These are phyloP conservation scores for Rhogogaster chlorosoma DNA, from an alignment of 2,888 invertebrate species.

Conservation along the genomic window DNA sequence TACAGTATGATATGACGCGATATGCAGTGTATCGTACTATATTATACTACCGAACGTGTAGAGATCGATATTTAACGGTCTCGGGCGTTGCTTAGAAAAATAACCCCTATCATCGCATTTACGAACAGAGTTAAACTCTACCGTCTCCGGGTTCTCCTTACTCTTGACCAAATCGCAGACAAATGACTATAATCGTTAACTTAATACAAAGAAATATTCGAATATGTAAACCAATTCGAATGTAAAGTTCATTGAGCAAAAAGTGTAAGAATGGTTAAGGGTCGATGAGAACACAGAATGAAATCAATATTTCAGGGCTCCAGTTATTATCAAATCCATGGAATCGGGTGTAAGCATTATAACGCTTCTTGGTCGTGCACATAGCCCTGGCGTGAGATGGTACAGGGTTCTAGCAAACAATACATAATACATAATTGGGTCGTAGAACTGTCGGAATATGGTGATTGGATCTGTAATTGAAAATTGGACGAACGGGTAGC, in stretches of 20 bases:
- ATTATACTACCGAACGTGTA: background rate
- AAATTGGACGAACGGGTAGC: slow-evolving; percentile 10
- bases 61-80: slow-evolving; percentile 35
- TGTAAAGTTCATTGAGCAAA: slow-evolving; percentile 49
- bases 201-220: slow-evolving; percentile 38
- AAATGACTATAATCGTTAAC: slow-evolving; percentile 49
- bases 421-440: slow-evolving; percentile 32
- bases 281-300: background rate
- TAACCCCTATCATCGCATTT: slow-evolving; percentile 17
- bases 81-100: slow-evolving; percentile 18
- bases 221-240: slow-evolving; percentile 25
- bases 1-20: slow-evolving; percentile 9
- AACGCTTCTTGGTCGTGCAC: background rate
- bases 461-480: slow-evolving; percentile 50
- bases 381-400: background rate
- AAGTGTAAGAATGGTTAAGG: slow-evolving; percentile 29
- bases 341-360: background rate
- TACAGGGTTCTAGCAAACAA: background rate
- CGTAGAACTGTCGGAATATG: slow-evolving; percentile 39
- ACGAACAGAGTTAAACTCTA: slow-evolving; percentile 8
- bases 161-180: background rate
- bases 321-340: background rate
- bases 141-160: background rate
- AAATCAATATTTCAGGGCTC: background rate
- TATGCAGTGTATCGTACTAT: background rate